Conservation (phyloP, 2,113 vertebrate genomes). For the Morone saxatilis region DNA sequence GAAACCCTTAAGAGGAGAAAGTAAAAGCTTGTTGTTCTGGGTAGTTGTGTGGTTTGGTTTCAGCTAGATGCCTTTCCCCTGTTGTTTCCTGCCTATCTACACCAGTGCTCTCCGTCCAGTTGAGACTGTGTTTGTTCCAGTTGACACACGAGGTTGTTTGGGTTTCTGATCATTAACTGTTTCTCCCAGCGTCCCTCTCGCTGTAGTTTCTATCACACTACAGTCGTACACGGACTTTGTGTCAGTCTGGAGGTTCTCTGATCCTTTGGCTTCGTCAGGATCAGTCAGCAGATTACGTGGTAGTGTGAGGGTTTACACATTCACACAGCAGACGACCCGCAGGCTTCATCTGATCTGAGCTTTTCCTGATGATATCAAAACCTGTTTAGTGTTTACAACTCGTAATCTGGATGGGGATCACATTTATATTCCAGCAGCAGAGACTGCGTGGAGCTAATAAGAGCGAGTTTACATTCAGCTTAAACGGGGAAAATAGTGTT, state of each 20-base stretch:
- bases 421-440: constrained; percentile 24
- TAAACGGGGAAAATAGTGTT: constrained; percentile 17
- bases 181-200: background rate
- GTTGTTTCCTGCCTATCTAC: constrained; percentile 11
- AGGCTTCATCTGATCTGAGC: constrained; percentile 40
- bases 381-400: constrained; percentile 42
- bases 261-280: constrained; percentile 36
- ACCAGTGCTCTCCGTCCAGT: background rate
- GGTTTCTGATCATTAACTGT: background rate
- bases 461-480: background rate
- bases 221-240: constrained; percentile 4
- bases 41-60: constrained; percentile 27
- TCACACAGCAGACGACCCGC: constrained; percentile 9
- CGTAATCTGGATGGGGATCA: constrained; percentile 31
- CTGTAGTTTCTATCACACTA: constrained; percentile 9
- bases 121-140: constrained; percentile 38
- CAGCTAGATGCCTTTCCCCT: background rate
- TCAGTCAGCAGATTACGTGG: constrained; percentile 23
- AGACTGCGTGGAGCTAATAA: background rate
- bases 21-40: background rate
- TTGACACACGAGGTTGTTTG: constrained; percentile 23
- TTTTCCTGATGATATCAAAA: constrained; percentile 36
- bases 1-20: background rate
- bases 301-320: constrained; percentile 22
- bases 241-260: constrained; percentile 19